Evolutionary conservation across 2,113 vertebrate genomes (phyloP).

Genomic region (Etheostoma spectabile): DNA sequence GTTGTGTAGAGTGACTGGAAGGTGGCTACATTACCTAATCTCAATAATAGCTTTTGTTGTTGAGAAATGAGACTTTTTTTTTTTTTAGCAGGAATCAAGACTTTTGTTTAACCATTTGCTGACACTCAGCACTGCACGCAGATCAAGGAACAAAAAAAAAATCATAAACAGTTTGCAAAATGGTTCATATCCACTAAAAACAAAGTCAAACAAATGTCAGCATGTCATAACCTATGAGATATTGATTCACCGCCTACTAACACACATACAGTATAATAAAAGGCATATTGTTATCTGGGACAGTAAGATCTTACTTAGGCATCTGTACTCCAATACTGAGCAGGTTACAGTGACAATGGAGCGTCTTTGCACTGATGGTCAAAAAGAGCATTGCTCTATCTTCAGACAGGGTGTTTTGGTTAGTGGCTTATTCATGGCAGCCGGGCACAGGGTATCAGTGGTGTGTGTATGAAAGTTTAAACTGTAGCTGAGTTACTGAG

Average conservation of each 20-base stretch:
- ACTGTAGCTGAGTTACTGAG: background rate
- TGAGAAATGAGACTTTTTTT: too few species aligned
- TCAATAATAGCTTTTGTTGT: background rate
- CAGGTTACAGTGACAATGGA: background rate
- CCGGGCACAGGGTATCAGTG: background rate
- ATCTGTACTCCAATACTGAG: background rate
- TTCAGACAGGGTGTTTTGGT: background rate
- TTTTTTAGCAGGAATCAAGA: background rate
- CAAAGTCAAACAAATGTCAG: background rate
- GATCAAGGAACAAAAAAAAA: background rate
- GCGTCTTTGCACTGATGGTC: background rate
- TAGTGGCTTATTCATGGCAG: background rate
- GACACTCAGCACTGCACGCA: background rate
- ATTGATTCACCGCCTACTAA: background rate
- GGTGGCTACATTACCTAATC: background rate
- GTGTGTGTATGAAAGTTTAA: slow-evolving; percentile 2
- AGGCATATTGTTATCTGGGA: background rate
- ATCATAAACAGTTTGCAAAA: slow-evolving; percentile 12
- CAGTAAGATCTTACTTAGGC: background rate
- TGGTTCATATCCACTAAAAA: background rate
- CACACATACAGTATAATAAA: background rate
- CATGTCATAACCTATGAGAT: background rate
- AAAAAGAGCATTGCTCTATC: background rate
- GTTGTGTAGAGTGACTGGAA: background rate
- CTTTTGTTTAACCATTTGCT: background rate